Conservation (phyloP, 2,797 vertebrate species). For the Acridotheres tristis region DNA sequence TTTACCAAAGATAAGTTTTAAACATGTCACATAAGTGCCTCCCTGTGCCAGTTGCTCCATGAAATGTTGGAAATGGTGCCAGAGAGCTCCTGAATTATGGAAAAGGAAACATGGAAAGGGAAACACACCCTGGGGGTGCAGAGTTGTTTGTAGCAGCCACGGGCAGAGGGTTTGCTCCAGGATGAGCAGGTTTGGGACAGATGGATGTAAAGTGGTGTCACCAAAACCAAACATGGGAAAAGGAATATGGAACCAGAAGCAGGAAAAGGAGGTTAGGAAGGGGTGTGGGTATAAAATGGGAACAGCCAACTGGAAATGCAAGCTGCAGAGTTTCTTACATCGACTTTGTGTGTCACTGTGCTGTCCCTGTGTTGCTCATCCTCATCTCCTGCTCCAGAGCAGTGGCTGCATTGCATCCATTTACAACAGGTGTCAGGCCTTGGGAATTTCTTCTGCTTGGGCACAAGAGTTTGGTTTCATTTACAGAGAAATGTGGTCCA, state of each 20-base stretch:
- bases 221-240: not conserved
- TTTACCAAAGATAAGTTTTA: conserved; percentile 71
- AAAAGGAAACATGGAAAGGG: not conserved
- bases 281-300: not conserved
- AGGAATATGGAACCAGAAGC: not conserved
- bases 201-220: not conserved
- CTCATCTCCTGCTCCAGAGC: not conserved
- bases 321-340: not conserved
- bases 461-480: not conserved
- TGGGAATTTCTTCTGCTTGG: not conserved
- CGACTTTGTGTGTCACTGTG: not conserved
- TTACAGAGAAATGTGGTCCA: not conserved
- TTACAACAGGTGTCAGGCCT: not conserved
- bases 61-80: not conserved
- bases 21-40: conserved; percentile 69
- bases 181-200: not conserved
- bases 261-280: not conserved
- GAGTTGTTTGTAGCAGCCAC: rapidly evolving
- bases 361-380: not conserved
- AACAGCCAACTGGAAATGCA: conserved; percentile 5
- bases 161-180: not conserved
- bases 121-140: not conserved
- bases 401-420: not conserved
- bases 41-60: conserved; percentile 21
- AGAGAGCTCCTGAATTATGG: not conserved